Evolutionary conservation across 2,113 vertebrate species (phyloP).

Genomic region (Corynorhinus townsendii): DNA sequence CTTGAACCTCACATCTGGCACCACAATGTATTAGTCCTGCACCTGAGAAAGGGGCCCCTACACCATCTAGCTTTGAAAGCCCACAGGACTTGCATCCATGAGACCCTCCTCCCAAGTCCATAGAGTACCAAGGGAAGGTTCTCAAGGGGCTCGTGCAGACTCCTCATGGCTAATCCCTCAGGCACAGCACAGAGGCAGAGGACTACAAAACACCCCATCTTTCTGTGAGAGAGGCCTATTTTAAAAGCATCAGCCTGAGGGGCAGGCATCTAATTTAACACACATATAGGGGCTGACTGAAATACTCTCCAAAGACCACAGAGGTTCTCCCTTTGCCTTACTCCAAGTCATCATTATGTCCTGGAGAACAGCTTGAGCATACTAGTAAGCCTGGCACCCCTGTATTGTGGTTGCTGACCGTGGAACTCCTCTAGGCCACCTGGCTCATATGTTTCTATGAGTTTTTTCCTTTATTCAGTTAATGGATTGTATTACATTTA

Average conservation of each 20-base stretch:
- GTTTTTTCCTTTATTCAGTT: not conserved
- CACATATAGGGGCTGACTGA: not conserved
- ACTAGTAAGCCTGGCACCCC: not conserved
- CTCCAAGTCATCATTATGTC: not conserved
- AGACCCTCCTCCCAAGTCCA: not conserved
- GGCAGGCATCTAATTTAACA: not conserved
- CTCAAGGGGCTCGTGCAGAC: not conserved
- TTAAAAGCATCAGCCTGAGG: not conserved
- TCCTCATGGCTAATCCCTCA: not conserved
- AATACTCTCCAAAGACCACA: not conserved
- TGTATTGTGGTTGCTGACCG: not conserved
- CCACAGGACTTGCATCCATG: not conserved
- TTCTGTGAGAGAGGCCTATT: not conserved
- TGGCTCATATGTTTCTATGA: not conserved
- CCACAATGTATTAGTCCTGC: not conserved
- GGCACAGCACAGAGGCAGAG: not conserved
- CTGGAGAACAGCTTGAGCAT: not conserved
- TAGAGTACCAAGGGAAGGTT: not conserved
- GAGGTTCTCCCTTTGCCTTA: not conserved
- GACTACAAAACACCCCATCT: not conserved
- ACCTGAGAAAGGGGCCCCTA: not conserved
- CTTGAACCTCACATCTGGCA: not conserved
- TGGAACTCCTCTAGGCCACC: not conserved
- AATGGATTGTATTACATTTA: not conserved
- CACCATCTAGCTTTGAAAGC: not conserved